Base-by-base conservation (phyloP, 2,888 invertebrate species). In the Gymnoscelis rufifasciata region DNA sequence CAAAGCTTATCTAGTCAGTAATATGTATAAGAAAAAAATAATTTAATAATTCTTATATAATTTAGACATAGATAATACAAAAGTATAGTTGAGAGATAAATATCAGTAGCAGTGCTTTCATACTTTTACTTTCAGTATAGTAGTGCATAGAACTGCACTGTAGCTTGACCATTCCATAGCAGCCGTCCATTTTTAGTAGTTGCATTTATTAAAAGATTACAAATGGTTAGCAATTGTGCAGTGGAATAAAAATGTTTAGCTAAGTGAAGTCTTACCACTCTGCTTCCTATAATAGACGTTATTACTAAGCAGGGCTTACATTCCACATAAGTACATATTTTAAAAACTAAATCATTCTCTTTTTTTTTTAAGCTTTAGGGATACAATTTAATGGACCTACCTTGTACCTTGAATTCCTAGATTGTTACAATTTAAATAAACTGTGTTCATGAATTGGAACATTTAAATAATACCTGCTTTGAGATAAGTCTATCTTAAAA, bases 181-280 rank as follows among this genome's bases (percentile, higher is more conserved):
- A 56, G 58, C 70, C 70, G 71, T 71, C 71, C 71, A 71, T 68
- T 68, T 66, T 64, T 39, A 58, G 57, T 63, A 62, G 61, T 49
- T 40, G 48, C 37, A n/a, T 13, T 15, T 15, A n/a, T 8, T 8
- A 14, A n/a, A n/a, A 31, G 14, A 31, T 31, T 14, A 4, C 8
- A 31, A n/a, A 33, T 13, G 3, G 15, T 31, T 31, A 15, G 33
- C 15, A 10, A 13, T n/a, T n/a, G n/a, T n/a, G n/a, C n/a, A n/a
- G n/a, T n/a, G n/a, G n/a, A n/a, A n/a, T n/a, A n/a, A n/a, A n/a
- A n/a, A n/a, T n/a, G n/a, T n/a, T n/a, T n/a, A n/a, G n/a, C n/a
- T n/a, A n/a, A n/a, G n/a, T n/a, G n/a, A n/a, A n/a, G n/a, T n/a
- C n/a, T n/a, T n/a, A n/a, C n/a, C n/a, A n/a, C n/a, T n/a, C n/a